Percentiles rank a stretch among this genome's conserved stretches.
Conservation (phyloP, 2,113 vertebrate species). For the Passer domesticus region DNA sequence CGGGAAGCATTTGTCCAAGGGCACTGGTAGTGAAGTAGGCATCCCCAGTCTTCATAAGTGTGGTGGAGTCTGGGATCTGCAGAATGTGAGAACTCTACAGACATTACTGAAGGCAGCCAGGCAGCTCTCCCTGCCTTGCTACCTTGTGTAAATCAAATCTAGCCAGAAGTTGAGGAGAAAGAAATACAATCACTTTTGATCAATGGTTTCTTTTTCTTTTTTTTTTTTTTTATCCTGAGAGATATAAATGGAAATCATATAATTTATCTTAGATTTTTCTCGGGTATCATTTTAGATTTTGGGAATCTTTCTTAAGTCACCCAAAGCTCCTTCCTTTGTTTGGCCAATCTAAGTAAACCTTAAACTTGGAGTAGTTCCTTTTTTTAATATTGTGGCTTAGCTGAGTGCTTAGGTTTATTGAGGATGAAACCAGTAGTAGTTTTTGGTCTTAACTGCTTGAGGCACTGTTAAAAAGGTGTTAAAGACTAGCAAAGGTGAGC, state of each 20-base stretch:
- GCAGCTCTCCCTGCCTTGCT: neutral
- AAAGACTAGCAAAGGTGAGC: neutral
- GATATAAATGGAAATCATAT: neutral
- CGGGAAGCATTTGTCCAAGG: neutral
- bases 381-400: neutral
- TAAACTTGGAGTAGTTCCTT: neutral
- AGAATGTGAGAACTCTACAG: neutral
- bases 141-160: neutral
- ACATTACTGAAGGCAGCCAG: neutral
- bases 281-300: neutral
- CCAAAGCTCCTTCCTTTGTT: neutral
- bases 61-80: neutral
- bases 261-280: neutral
- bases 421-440: neutral
- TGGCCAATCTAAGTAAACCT: neutral
- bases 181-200: neutral
- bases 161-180: neutral
- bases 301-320: neutral
- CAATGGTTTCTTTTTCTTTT: neutral
- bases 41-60: neutral
- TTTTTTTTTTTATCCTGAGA: neutral
- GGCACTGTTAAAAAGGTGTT: neutral
- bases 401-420: neutral
- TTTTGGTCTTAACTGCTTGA: neutral
- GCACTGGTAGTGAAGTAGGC: neutral